phyloP scores from a whole-genome alignment of 2,888 invertebrate genomes.

The Psylliodes chrysocephalus region DNA sequence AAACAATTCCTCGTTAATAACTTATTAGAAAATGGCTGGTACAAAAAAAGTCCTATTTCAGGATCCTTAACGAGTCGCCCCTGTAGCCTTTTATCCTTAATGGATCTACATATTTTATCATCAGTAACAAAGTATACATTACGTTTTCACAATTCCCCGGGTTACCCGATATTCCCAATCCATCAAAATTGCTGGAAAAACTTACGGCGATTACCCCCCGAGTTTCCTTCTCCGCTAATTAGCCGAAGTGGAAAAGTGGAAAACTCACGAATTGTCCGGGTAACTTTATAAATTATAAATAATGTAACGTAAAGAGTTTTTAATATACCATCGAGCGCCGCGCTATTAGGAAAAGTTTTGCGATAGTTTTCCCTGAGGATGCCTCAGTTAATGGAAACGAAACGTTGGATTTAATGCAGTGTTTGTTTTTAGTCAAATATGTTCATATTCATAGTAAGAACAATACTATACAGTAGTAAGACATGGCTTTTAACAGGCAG shows the following conservation, averaged over 20 bases:
- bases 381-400: not conserved
- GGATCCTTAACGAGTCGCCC: not conserved
- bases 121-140: slow-evolving; percentile 52
- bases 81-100: slow-evolving; percentile 51
- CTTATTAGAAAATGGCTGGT: too few species aligned
- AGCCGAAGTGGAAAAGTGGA: not conserved
- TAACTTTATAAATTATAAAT: not conserved
- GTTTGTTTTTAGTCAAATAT: too few species aligned
- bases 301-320: not conserved
- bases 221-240: not conserved
- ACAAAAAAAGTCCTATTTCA: too few species aligned
- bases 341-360: not conserved
- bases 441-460: too few species aligned
- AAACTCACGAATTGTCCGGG: not conserved
- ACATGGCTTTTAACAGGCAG: too few species aligned
- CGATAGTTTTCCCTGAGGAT: not conserved
- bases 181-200: slow-evolving; percentile 53
- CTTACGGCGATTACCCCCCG: slow-evolving; percentile 14
- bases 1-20: too few species aligned
- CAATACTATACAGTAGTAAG: too few species aligned
- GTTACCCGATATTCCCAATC: slow-evolving; percentile 54
- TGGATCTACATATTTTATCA: slow-evolving; percentile 57
- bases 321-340: not conserved
- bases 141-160: slow-evolving; percentile 50
- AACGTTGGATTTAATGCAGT: not conserved